A percentile compares a stretch with the other conserved stretches of the same genome.
phyloP scores from a whole-genome alignment of 1,140 invertebrate species.

The Hycleus phaleratus region DNA sequence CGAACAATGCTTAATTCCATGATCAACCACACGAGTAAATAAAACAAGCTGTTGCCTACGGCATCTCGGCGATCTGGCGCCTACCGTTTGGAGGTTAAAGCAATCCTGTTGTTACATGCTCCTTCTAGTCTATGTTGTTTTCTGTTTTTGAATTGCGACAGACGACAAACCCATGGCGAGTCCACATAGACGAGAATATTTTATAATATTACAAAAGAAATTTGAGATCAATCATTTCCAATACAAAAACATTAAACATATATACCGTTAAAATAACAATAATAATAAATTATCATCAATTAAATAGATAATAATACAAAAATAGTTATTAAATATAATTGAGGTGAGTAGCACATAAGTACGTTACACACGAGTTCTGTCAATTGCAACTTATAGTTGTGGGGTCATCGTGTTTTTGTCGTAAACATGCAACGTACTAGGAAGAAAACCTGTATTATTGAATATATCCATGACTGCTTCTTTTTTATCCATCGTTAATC shows the following conservation, averaged over 20 bases:
- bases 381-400: constrained; percentile 1
- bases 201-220: too few species aligned
- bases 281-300: too few species aligned
- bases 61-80: constrained; percentile 20
- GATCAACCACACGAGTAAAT: constrained; percentile 16
- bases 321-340: too few species aligned
- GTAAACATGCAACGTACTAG: constrained; percentile 14
- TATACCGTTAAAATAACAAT: too few species aligned
- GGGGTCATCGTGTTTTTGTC: constrained; percentile 18
- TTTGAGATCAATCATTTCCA: too few species aligned
- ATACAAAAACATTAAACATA: too few species aligned
- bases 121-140: constrained; percentile 10
- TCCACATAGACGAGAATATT: too few species aligned
- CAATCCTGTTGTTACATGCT: constrained; percentile 15
- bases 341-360: too few species aligned
- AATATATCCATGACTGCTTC: constrained; percentile 3
- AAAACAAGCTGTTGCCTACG: constrained; percentile 17
- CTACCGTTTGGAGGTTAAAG: constrained; percentile 22
- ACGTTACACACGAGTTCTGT: background rate
- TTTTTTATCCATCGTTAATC: constrained; percentile 9
- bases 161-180: background rate
- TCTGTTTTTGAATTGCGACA: constrained; percentile 7
- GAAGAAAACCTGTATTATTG: constrained; percentile 13
- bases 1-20: constrained; percentile 17
- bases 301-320: too few species aligned